These are phyloP conservation scores for Cataglyphis livida DNA, from an alignment of 2,888 invertebrate species.

Conservation along the genomic window DNA sequence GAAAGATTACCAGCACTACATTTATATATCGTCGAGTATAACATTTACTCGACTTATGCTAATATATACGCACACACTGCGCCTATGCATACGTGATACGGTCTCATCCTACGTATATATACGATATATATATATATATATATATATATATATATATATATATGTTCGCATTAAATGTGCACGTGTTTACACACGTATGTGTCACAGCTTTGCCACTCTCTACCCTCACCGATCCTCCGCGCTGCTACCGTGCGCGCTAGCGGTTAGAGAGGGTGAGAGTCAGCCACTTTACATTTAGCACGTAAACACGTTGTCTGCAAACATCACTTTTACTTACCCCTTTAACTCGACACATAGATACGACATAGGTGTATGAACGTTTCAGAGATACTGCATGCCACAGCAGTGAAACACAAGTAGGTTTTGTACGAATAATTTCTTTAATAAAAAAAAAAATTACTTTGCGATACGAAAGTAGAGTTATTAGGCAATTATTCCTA, in stretches of 20 bases:
- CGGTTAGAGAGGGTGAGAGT: slow-evolving; percentile 40
- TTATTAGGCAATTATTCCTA: background rate
- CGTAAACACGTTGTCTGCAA: slow-evolving; percentile 58
- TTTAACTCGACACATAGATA: slow-evolving; percentile 22
- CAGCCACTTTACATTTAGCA: slow-evolving; percentile 53
- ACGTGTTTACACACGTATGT: slow-evolving; percentile 35
- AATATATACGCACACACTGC: slow-evolving; percentile 8
- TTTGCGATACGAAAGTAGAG: background rate
- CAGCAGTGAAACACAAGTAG: background rate
- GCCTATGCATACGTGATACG: background rate
- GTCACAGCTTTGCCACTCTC: slow-evolving; percentile 38
- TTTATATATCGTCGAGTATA: background rate
- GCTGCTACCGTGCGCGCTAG: slow-evolving; percentile 30
- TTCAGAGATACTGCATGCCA: background rate
- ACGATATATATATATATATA: background rate
- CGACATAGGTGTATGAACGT: slow-evolving; percentile 10
- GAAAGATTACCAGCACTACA: slow-evolving; percentile 10
- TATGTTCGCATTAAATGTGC: slow-evolving; percentile 19
- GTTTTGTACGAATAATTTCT: background rate
- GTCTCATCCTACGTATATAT: background rate
- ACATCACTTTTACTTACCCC: slow-evolving; percentile 57
- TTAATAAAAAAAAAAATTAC: slow-evolving; percentile 3
- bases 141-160: no score
- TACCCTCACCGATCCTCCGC: slow-evolving; percentile 41
- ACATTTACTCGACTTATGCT: slow-evolving; percentile 13